phyloP scores from a whole-genome alignment of 2,113 vertebrate species.

The Recurvirostra avosetta region DNA sequence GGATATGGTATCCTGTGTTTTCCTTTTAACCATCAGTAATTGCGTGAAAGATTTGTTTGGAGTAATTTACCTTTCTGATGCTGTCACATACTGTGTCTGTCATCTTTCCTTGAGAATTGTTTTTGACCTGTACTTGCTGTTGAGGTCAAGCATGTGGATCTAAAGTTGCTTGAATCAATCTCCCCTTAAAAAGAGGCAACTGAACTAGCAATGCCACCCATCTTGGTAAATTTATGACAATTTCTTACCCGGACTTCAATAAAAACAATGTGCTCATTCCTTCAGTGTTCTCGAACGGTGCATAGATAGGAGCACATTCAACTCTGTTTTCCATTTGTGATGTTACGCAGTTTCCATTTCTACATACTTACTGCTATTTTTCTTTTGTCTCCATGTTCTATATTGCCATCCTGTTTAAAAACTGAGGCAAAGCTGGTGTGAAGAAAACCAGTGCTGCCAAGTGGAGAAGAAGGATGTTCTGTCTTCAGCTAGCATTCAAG shows the following conservation, averaged over 20 bases:
- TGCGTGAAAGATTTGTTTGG: neutral
- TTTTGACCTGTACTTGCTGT: neutral
- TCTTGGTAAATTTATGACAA: neutral
- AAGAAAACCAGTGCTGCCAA: neutral
- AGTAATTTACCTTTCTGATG: neutral
- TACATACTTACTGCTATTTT: neutral
- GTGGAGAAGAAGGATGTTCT: neutral
- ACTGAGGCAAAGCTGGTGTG: neutral
- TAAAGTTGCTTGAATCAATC: neutral
- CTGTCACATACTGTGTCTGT: neutral
- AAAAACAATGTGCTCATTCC: neutral
- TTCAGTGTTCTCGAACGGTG: neutral
- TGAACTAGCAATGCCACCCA: neutral
- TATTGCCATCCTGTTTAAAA: neutral
- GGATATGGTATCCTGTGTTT: neutral
- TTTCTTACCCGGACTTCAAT: neutral
- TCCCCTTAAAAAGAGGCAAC: neutral
- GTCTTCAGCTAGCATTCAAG: neutral
- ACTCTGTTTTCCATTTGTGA: neutral
- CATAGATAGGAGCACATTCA: neutral
- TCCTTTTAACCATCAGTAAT: neutral
- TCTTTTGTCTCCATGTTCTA: neutral
- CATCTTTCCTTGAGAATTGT: neutral
- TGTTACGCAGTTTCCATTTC: neutral
- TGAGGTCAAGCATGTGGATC: neutral